Base-by-base conservation (phyloP, 2,797 vertebrate genomes). In the Psittacula echo region DNA sequence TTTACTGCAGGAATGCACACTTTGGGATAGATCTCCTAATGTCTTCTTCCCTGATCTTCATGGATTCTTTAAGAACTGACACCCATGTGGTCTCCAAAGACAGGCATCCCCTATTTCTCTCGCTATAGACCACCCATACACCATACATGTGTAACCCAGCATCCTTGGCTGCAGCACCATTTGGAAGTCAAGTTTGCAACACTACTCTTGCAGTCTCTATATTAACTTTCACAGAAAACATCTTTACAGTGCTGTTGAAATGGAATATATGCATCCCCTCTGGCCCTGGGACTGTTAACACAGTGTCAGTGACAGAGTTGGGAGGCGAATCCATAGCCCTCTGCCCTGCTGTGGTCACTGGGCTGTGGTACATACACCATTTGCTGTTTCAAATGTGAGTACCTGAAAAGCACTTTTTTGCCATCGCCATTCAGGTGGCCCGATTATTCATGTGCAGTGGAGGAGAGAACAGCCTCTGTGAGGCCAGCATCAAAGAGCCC, bases 351-450 rank as follows among this genome's bases (percentile, higher is more conserved):
- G 17, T 30, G 4, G 14, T 30, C 18, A 2, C 34, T 16, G 39
- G 12, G 56, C 42, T 39, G n/a, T 2, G 44, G 8, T 6, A 4
- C 5, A 0, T 6, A 4, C 5, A 0, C 37, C 13, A 3, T 21
- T 16, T 22, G 30, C 67, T 19, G 26, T 47, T 47, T 27, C 27
- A 16, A 1, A 9, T 21, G 2, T 0, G 0, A 4, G 30, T 16
- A 4, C 5, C 48, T 24, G 8, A 71, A 71, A 58, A 53, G 34
- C 42, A 1, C 21, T 19, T 30, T 30, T 66, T 19, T 53, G 60
- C 61, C 15, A 4, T 56, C 37, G 3, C 32, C 22, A 2, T 62
- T 45, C 60, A 10, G 18, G 77, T 11, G 51, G 54, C 41, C 84
- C 26, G 34, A 19, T 48, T 76, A 23, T 16, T 56, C n/a, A 4